Base-by-base conservation (phyloP, 1,140 invertebrate genomes). In the Neodiprion virginianus region DNA sequence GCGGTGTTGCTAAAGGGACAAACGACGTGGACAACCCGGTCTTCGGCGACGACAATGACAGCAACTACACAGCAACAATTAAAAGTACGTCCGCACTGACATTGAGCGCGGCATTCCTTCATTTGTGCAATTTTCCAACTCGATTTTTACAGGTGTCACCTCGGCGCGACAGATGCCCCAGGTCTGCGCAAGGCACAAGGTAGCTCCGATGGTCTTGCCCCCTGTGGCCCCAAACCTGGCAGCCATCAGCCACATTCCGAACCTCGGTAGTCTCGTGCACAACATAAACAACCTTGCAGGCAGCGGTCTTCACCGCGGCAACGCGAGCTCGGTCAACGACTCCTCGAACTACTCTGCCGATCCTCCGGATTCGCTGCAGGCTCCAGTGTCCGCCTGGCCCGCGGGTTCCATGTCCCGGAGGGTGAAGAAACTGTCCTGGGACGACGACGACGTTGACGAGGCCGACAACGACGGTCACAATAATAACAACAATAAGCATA, bases 371-470 rank as follows among this genome's bases (percentile, higher is more conserved):
- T 87, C 88, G 0, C 72, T 89, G 48, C 53, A 61, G n/a, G 53
- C 53, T 12, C 53, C 53, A 5, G 78, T 79, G 28, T 85, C 86
- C 10, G 80, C 83, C 11, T 91, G 92, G 92, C 88, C 91, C 3
- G 82, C 84, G 5, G 89, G 87, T 3, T 91, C 92, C 10, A 90
- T 92, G 28, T 91, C 92, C 0, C 88, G 90, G 69, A 88, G 92
- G 73, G 91, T 94, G 0, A 94, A 94, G 80, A 94, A 94, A 80
- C 84, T 94, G 14, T 94, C 92, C 68, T 94, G 93, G 93, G 92
- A 93, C 78, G 93, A 94, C 81, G 93, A 94, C 61, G 88, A 89
- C 40, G 28, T 40, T 1, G 53, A 61, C 11, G 53, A 61, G 5
- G 53, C 5, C 4, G 53, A 61, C 11, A 40, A 3, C 28, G 28